Evolutionary conservation across 1,140 invertebrate species (phyloP), one percentile per base, ranked within the genome.

Genomic region (Drosophila varians): DNA sequence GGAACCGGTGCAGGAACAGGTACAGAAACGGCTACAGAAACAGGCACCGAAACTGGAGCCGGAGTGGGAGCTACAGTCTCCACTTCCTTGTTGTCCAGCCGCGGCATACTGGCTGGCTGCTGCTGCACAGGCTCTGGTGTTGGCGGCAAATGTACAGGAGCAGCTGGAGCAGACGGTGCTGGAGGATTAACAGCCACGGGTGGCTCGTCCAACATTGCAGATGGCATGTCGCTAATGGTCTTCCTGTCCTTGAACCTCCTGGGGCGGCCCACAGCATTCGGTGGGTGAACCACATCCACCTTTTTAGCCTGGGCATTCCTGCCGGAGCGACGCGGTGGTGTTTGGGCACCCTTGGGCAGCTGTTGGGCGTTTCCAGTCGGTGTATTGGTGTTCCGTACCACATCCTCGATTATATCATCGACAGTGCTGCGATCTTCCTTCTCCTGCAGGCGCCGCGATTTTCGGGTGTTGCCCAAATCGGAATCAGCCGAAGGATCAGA

Each of bases 371-470:
- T 46, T 21, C 91, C 36, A 6, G 69, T 71, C 82, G 51, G 91
- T 1, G 91, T 93, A 57, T 95, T 94, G 7, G 91, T 93, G 64
- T 95, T 94, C 66, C 95, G 94, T 0, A 96, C 93, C 2, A 97
- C 96, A 77, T 97, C 96, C 58, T 98, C 97, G 68, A 97, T 97
- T 1, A 95, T 93, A 72, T 97, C 96, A 91, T 97, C 96, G 1
- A 97, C 93, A 0, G 95, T 95, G 48, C 93, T 96, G 53, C 95
- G 92, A 89, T 96, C 96, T 25, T 86, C 82, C 87, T 95, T 95
- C 89, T 97, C 96, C 69, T 95, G 95, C 18, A 97, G 84, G 65
- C 96, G 92, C 53, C 95, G 93, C 1, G 96, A 97, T 90, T 97
- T 97, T 28, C 96, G 91, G 1, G 95, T 95, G 61, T 95, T 95